Evolutionary conservation across 2,888 invertebrate genomes (phyloP), one percentile per base, ranked within the genome.

Genomic region (Drosophila picticornis): DNA sequence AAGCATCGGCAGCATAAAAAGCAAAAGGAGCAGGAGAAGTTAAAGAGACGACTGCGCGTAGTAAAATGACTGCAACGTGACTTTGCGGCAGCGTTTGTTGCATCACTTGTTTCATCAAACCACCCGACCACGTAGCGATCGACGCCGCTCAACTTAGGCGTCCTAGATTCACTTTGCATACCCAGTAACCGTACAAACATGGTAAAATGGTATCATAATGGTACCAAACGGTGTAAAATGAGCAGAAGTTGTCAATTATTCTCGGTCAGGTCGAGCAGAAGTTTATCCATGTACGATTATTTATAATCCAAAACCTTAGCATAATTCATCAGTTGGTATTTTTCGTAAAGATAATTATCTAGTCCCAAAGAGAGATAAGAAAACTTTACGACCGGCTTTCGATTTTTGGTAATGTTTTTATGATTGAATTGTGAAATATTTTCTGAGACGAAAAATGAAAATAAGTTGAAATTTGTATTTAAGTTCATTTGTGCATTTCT

Each of bases 31-130:
- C 10, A 36, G 55, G 6, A n/a, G 1, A 29, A n/a, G n/a, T n/a
- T 19, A 22, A 57, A 43, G 16, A 16, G 40, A 22, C 10, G 56
- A 10, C 40, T n/a, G n/a, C 56, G 19, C 55, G 29, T 56, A 40
- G 56, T 29, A 13, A 55, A 55, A n/a, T 56, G 27, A 38, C 6
- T 36, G 13, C 55, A 56, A 27, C 16, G 22, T 53, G 13, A n/a
- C 25, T n/a, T 56, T 38, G 56, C 13, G n/a, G 27, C 25, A 27
- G 11, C 27, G 13, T 2, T 36, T 57, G 66, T 79, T 79, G 70
- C 80, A 66, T 80, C 77, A 80, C 61, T 66, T 43, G 69, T 58
- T 77, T 77, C 72, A 63, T 34, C 27, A 53, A 70, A 80, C 74
- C 70, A 77, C 56, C 34, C 31, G n/a, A 3, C n/a, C 63, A 61